Evolutionary conservation across 2,888 invertebrate genomes (phyloP).

Genomic region (Synergus laeviventris): DNA sequence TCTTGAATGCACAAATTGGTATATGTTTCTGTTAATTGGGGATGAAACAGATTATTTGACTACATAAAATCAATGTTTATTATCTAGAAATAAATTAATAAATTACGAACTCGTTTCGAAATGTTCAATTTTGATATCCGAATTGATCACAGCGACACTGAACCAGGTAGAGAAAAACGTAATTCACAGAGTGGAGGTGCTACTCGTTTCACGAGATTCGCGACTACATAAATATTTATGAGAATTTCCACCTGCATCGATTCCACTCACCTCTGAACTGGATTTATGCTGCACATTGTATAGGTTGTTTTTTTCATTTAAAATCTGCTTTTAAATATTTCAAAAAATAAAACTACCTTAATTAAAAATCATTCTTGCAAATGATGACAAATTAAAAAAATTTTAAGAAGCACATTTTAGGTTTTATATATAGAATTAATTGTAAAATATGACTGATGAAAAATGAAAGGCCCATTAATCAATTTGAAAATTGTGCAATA

Average conservation of each 20-base stretch:
- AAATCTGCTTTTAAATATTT: background rate
- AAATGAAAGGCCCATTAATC: too few relatives aligned
- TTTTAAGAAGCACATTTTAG: too few relatives aligned
- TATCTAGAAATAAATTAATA: constrained; percentile 5
- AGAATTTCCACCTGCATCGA: constrained; percentile 59
- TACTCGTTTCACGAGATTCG: constrained; percentile 24
- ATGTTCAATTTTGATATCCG: constrained; percentile 10
- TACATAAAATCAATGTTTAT: background rate
- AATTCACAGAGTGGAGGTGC: constrained; percentile 5
- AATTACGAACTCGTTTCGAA: background rate
- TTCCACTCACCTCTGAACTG: constrained; percentile 42
- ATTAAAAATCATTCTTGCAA: background rate
- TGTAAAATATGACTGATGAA: too few relatives aligned
- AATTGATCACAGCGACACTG: background rate
- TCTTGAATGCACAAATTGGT: background rate
- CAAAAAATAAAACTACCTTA: background rate
- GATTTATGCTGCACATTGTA: background rate
- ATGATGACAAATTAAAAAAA: too few relatives aligned
- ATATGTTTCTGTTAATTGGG: background rate
- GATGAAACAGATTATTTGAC: background rate
- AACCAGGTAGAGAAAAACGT: background rate
- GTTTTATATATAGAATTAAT: too few relatives aligned
- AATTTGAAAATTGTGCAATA: too few relatives aligned
- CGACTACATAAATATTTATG: constrained; percentile 67
- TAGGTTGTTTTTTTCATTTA: background rate